These are phyloP conservation scores for Noctilio leporinus DNA, from an alignment of 2,113 vertebrate species.

Conservation along the genomic window DNA sequence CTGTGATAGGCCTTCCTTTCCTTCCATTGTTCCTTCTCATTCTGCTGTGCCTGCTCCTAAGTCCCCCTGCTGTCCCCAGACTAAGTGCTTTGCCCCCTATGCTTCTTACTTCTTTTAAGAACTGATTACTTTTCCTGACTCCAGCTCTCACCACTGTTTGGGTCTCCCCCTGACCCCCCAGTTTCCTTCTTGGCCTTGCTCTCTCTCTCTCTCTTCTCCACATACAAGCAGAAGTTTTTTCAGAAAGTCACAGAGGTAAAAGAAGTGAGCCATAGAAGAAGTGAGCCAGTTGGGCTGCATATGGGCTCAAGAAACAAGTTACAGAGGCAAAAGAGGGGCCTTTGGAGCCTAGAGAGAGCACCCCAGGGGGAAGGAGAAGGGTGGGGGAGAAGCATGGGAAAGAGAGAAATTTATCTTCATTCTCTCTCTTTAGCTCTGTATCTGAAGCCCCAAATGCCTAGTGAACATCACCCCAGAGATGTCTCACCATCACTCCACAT, in stretches of 20 bases:
- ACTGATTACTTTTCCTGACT: background rate
- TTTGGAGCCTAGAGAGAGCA: too few relatives aligned
- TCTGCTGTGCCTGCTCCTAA: too few relatives aligned
- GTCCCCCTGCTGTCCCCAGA: background rate
- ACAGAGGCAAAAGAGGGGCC: too few relatives aligned
- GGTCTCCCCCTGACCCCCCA: background rate
- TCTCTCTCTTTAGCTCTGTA: background rate
- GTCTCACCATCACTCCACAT: background rate
- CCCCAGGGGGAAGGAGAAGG: too few relatives aligned
- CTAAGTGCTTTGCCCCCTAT: background rate
- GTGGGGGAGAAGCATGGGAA: too few relatives aligned
- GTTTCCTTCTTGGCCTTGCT: background rate
- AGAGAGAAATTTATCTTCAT: too few relatives aligned
- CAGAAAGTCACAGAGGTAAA: too few relatives aligned
- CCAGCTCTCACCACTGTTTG: background rate
- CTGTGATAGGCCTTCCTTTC: too few relatives aligned
- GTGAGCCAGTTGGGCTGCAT: too few relatives aligned
- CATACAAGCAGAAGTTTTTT: too few relatives aligned
- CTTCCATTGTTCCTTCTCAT: background rate
- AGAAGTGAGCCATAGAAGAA: too few relatives aligned
- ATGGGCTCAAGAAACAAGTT: too few relatives aligned
- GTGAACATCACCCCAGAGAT: background rate
- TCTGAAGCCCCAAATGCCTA: background rate
- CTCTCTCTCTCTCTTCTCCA: background rate
- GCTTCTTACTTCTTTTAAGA: background rate